Conservation (phyloP, 2,888 invertebrate species). For the Anthophora plumipes region DNA sequence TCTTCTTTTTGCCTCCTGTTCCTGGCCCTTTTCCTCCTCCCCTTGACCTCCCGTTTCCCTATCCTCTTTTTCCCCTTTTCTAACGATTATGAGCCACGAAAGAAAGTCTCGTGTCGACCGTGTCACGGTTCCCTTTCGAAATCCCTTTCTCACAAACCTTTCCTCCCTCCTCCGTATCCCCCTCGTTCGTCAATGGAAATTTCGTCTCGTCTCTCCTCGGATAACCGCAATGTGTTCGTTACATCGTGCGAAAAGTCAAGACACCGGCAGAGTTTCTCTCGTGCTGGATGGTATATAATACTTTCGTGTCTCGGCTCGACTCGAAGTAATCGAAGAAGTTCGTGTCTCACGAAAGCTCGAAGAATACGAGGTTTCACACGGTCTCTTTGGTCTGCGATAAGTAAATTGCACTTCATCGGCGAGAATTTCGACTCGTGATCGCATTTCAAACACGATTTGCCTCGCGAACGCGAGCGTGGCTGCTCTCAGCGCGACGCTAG, state of each 20-base stretch:
- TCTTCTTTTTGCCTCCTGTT: not conserved
- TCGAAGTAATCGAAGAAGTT: not conserved
- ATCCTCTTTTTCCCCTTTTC: not conserved
- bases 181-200: not conserved
- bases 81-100: slow-evolving; percentile 37
- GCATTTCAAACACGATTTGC: not conserved
- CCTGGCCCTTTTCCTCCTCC: not conserved
- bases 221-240: not conserved
- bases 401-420: no score
- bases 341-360: not conserved
- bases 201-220: not conserved
- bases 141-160: not conserved
- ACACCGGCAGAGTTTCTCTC: not conserved
- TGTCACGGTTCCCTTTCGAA: slow-evolving; percentile 2
- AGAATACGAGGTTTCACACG: not conserved
- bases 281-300: no score
- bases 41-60: not conserved
- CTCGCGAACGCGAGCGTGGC: no score
- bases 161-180: not conserved
- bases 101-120: slow-evolving; percentile 6
- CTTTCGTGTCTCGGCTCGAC: not conserved
- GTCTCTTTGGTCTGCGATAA: no score
- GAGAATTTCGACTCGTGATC: not conserved
- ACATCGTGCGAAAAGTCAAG: not conserved
- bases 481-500: no score